phyloP scores from a whole-genome alignment of 2,888 invertebrate genomes.

The Orgyia antiqua region DNA sequence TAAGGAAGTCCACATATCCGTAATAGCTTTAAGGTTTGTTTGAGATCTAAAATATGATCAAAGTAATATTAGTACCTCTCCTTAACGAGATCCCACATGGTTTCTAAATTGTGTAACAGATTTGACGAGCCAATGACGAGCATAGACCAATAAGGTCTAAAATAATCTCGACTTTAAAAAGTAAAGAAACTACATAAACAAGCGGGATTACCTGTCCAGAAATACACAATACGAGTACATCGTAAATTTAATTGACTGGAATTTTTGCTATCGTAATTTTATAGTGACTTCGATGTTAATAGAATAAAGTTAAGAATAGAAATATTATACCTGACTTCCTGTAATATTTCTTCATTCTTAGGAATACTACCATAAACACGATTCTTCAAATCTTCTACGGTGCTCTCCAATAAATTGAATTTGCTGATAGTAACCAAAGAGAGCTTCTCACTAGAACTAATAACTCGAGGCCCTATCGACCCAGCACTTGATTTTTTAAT shows the following conservation, averaged over 20 bases:
- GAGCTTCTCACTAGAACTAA: conserved; percentile 39
- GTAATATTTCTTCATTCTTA: conserved; percentile 58
- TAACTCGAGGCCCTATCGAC: neutral
- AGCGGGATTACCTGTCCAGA: too few relatives aligned
- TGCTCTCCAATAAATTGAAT: conserved; percentile 54
- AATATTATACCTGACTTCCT: conserved; percentile 70
- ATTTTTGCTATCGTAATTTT: too few relatives aligned
- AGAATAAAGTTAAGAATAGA: too few relatives aligned
- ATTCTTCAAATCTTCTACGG: conserved; percentile 54
- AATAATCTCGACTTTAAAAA: too few relatives aligned
- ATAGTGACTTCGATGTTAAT: too few relatives aligned
- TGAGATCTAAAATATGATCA: conserved; percentile 48
- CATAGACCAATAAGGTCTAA: too few relatives aligned
- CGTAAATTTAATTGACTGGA: too few relatives aligned
- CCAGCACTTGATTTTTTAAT: neutral
- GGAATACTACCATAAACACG: conserved; percentile 63
- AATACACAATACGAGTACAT: too few relatives aligned
- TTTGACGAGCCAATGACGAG: too few relatives aligned
- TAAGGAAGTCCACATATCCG: conserved; percentile 82
- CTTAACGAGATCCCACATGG: too few relatives aligned
- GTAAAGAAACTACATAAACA: too few relatives aligned
- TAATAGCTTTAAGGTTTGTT: conserved; percentile 65
- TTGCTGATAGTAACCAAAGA: conserved; percentile 68
- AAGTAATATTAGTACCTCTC: neutral
- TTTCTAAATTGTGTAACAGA: too few relatives aligned